Evolutionary conservation across 2,888 invertebrate genomes (phyloP).

Genomic region (Melitaea athalia): DNA sequence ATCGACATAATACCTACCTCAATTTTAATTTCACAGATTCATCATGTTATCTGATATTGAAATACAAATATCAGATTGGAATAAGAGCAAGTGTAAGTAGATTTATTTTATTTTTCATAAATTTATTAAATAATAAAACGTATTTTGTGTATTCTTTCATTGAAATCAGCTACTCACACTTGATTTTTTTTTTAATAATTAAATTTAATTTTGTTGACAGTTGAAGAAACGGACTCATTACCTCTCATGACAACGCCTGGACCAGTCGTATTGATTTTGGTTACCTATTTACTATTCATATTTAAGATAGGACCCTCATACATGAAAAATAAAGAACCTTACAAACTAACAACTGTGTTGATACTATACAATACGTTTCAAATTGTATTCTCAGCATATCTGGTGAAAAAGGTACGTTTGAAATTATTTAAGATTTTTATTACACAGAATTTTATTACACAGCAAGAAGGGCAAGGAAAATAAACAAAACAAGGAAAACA

Average conservation of each 20-base stretch:
- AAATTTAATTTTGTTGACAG: constrained; percentile 51
- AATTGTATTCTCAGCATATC: constrained; percentile 90
- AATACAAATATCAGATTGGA: too few relatives aligned
- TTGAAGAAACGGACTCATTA: constrained; percentile 85
- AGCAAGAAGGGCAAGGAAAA: too few relatives aligned
- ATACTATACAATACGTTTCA: constrained; percentile 93
- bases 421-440: neutral
- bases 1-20: too few relatives aligned
- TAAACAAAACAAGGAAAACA: too few relatives aligned
- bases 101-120: too few relatives aligned
- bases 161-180: too few relatives aligned
- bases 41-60: too few relatives aligned
- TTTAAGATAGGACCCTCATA: constrained; percentile 90
- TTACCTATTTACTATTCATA: constrained; percentile 87
- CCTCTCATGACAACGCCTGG: constrained; percentile 90
- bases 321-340: constrained; percentile 93
- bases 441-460: neutral
- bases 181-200: neutral
- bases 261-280: constrained; percentile 87
- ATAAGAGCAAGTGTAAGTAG: too few relatives aligned
- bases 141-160: too few relatives aligned
- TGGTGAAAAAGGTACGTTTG: constrained; percentile 89
- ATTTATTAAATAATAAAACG: too few relatives aligned
- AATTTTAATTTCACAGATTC: too few relatives aligned
- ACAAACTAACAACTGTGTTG: constrained; percentile 87